Percentiles rank a stretch among this genome's conserved stretches.
These are phyloP conservation scores for Nyctibius bracteatus DNA, from an alignment of 2,113 vertebrate species.

Conservation along the genomic window DNA sequence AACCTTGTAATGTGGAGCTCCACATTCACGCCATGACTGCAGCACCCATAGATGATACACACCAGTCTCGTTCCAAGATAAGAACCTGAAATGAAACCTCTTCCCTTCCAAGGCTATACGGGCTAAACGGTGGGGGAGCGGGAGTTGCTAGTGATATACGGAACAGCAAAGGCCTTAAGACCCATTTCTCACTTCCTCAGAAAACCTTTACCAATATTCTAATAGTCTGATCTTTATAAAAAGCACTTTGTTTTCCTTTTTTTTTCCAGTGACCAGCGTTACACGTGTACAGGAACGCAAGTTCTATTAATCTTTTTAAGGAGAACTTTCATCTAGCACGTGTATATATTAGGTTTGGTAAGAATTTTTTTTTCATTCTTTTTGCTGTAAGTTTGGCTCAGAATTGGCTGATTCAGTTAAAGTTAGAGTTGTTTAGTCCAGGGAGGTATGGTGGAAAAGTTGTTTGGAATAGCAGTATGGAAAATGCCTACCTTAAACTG, in stretches of 20 bases:
- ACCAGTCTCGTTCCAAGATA: fast-evolving
- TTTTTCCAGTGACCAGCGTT: background rate
- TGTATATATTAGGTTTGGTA: background rate
- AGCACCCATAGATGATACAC: background rate
- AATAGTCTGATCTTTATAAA: background rate
- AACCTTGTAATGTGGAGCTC: background rate
- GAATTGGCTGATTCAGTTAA: background rate
- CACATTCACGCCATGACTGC: fast-evolving
- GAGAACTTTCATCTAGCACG: background rate
- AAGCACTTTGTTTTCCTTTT: fast-evolving
- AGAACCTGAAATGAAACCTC: background rate
- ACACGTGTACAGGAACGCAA: background rate
- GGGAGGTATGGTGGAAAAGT: conserved; percentile 77
- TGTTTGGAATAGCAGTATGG: conserved; percentile 77
- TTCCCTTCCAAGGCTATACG: background rate
- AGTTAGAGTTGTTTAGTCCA: background rate
- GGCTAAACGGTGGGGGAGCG: too few relatives aligned
- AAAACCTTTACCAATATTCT: background rate
- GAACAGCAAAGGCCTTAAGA: background rate
- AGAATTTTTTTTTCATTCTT: background rate
- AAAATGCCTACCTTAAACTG: conserved; percentile 72
- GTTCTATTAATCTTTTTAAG: background rate
- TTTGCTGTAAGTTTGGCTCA: background rate
- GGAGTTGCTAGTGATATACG: fast-evolving
- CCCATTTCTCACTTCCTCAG: background rate